Percentiles rank a stretch among this genome's conserved stretches.
phyloP scores from a whole-genome alignment of 2,797 vertebrate genomes.

The Aulostomus chinensis region DNA sequence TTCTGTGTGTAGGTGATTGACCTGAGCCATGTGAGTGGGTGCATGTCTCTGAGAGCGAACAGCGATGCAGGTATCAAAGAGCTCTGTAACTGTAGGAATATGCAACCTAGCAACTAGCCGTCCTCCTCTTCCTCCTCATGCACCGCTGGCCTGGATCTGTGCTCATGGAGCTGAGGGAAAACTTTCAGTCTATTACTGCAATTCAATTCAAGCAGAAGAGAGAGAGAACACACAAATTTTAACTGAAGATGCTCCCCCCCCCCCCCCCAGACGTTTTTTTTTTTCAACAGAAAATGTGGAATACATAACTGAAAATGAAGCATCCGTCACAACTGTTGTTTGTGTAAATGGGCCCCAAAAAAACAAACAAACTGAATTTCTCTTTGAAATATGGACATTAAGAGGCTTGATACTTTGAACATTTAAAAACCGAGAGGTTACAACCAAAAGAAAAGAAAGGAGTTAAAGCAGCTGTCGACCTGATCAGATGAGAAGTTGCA shows the following conservation, averaged over 20 bases:
- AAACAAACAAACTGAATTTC: no score
- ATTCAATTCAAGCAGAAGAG: conserved; percentile 3
- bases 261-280: no score
- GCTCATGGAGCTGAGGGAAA: conserved; percentile 3
- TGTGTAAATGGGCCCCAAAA: no score
- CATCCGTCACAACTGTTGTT: no score
- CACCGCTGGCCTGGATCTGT: conserved; percentile 38
- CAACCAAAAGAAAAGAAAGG: not conserved
- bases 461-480: conserved; percentile 21
- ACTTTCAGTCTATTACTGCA: conserved; percentile 5
- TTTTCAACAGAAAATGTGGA: no score
- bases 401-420: no score
- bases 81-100: conserved; percentile 47
- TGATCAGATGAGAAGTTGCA: conserved; percentile 25
- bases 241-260: no score
- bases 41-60: conserved; percentile 41
- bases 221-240: conserved; percentile 1
- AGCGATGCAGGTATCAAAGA: conserved; percentile 53
- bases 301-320: no score
- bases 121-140: conserved; percentile 52
- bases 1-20: conserved; percentile 19
- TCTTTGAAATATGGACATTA: no score
- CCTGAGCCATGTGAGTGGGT: conserved; percentile 43
- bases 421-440: no score
- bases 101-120: conserved; percentile 64